Conservation (phyloP, 2,113 vertebrate species). For the Serilophus lunatus region DNA sequence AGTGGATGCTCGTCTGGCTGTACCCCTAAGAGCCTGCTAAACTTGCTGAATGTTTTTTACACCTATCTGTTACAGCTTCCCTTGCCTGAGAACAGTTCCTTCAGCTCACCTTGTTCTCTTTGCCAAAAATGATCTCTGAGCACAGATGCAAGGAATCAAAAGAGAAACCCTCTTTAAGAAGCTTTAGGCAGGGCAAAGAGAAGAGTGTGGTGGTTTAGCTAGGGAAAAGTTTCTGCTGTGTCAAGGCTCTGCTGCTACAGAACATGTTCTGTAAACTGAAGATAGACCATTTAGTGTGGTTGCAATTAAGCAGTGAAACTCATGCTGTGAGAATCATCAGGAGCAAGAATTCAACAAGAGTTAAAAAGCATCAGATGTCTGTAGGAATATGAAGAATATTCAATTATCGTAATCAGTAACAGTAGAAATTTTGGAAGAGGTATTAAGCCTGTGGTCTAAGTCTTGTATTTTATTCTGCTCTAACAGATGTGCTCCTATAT, state of each 20-base stretch:
- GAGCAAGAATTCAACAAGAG: slow-evolving; percentile 41
- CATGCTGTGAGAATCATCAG: slow-evolving; percentile 27
- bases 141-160: background rate
- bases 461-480: background rate
- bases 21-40: background rate
- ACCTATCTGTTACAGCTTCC: slow-evolving; percentile 35
- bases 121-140: background rate
- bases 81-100: slow-evolving; percentile 1
- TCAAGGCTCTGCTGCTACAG: background rate
- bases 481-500: background rate
- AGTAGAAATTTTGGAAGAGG: slow-evolving; percentile 17
- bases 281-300: slow-evolving; percentile 12
- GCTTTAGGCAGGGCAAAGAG: background rate
- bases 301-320: slow-evolving; percentile 55
- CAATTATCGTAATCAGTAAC: background rate
- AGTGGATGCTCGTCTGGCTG: background rate
- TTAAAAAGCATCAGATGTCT: slow-evolving; percentile 55
- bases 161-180: too few species aligned
- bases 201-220: background rate
- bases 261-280: background rate
- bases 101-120: background rate
- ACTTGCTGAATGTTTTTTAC: slow-evolving; percentile 7
- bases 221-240: background rate
- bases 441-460: slow-evolving; percentile 10
- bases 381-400: slow-evolving; percentile 26